Conservation (phyloP, 2,888 invertebrate genomes). For the Ichneumoninae sp. region DNA sequence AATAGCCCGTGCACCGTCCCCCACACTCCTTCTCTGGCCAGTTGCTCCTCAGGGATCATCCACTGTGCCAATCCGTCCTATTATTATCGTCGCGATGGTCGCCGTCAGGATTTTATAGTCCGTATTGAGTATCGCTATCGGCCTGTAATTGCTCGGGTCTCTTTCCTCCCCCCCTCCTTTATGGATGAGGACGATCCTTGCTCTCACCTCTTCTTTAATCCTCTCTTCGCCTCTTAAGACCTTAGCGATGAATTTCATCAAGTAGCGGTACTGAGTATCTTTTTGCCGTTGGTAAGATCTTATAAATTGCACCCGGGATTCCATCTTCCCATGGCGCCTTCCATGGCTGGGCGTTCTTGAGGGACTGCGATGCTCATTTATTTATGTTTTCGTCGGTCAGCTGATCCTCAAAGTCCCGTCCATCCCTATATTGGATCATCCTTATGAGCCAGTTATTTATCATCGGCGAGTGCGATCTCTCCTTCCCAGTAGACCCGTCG, state of each 20-base stretch:
- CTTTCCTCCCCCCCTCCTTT: no score
- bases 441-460: background rate
- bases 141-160: no score
- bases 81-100: no score
- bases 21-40: background rate
- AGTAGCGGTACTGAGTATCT: background rate
- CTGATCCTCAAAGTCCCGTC: background rate
- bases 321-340: background rate
- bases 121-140: no score
- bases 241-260: no score
- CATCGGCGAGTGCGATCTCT: background rate
- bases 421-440: background rate
- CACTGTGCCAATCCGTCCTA: background rate
- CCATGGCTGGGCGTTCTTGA: background rate
- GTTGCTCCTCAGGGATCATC: conserved; percentile 3
- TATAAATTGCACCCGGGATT: background rate
- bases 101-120: no score
- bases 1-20: conserved; percentile 18
- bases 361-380: fast-evolving
- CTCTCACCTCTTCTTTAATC: no score
- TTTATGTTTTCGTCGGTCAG: background rate
- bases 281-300: background rate
- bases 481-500: background rate
- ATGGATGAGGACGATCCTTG: background rate
- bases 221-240: no score